Base-by-base conservation (phyloP, 2,113 vertebrate genomes). In the Prochilodus magdalenae region DNA sequence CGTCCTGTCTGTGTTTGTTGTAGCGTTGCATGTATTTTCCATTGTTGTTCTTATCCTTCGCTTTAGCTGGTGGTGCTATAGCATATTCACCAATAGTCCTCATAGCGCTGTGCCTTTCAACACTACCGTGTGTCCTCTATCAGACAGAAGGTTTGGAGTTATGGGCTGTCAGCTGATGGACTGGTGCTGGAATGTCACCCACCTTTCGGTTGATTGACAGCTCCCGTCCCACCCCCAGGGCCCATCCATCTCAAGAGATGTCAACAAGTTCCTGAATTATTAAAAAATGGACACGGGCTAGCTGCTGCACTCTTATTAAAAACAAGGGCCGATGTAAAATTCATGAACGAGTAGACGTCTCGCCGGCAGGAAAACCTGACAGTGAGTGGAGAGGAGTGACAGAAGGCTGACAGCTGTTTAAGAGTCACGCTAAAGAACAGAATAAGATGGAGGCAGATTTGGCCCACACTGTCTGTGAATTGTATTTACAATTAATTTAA, bases 241-340 rank as follows among this genome's bases (percentile, higher is more conserved):
- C 57, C 24, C 57, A 60, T 60, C n/a, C 57, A 12, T 60, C 57
- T 60, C 57, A 26, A 11, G 57, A 60, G 57, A 60, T 26, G 57
- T 60, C 57, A 60, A 60, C 57, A 60, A 60, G 24, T 60, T 60
- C 57, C 12, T 60, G 57, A 60, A 60, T 60, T 60, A 60, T 60
- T 60, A 24, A 60, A 60, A 60, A n/a, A 18, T 60, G 57, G 57
- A 60, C 57, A 60, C n/a, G 57, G 57, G 24, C 57, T 60, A 60
- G 57, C 57, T 60, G 57, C n/a, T n/a, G 20, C 57, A 60, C 57
- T 60, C 57, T 60, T 60, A 60, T 60, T 60, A 60, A 60, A 60
- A 26, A 60, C 57, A 60, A 60, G 57, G 12, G 24, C 57, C n/a
- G 12, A 60, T 60, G 57, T 60, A 60, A 60, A 60, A 60, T 60